Evolutionary conservation across 2,888 invertebrate genomes (phyloP).

Genomic region (Petrophora chlorosata): DNA sequence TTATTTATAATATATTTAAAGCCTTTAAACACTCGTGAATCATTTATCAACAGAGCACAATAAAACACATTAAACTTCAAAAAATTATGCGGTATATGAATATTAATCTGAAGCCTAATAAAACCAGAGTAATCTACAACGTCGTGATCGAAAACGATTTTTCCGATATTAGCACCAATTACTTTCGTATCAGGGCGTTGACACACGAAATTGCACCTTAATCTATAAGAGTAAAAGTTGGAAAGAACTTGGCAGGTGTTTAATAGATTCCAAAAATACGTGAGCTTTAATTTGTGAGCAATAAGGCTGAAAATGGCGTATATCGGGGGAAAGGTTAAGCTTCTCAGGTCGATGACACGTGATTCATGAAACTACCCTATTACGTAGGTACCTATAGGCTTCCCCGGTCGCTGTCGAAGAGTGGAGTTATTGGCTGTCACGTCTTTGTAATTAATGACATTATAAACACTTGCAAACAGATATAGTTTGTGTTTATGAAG

Average conservation of each 20-base stretch:
- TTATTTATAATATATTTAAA: too few relatives aligned
- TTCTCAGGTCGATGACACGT: conserved; percentile 61
- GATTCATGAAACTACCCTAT: conserved; percentile 67
- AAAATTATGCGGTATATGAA: conserved; percentile 17
- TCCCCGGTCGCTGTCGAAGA: conserved; percentile 45
- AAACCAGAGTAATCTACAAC: conserved; percentile 22
- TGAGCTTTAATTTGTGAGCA: conserved; percentile 25
- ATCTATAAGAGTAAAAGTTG: conserved; percentile 10
- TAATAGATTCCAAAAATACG: conserved; percentile 17
- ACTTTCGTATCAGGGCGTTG: conserved; percentile 16
- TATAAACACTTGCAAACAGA: too few relatives aligned
- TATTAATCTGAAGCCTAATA: conserved; percentile 18
- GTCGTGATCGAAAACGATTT: conserved; percentile 25
- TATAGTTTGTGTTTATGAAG: too few relatives aligned
- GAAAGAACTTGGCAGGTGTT: conserved; percentile 7
- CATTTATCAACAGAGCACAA: conserved; percentile 10
- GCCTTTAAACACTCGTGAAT: too few relatives aligned
- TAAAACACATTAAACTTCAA: conserved; percentile 4
- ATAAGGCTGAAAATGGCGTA: conserved; percentile 34
- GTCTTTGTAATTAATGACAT: too few relatives aligned
- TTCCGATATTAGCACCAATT: conserved; percentile 32
- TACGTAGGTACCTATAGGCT: conserved; percentile 46
- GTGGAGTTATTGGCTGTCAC: background rate
- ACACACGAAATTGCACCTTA: conserved; percentile 13
- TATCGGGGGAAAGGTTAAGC: conserved; percentile 48